phyloP scores from a whole-genome alignment of 2,797 vertebrate species.

The Staurois parvus region DNA sequence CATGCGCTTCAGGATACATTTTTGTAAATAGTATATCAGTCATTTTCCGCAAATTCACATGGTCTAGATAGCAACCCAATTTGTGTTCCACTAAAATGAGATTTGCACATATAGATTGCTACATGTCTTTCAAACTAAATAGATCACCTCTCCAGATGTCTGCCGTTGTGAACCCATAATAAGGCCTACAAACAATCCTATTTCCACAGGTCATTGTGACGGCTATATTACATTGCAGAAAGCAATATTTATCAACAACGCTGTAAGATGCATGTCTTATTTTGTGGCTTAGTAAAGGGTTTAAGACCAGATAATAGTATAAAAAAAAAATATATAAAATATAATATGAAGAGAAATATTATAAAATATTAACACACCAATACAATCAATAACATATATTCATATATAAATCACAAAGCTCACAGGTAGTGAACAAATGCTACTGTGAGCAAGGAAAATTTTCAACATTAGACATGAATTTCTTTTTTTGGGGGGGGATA shows the following conservation, averaged over 20 bases:
- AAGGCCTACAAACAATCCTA: slow-evolving; percentile 36
- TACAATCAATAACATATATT: too few species aligned
- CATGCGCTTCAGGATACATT: background rate
- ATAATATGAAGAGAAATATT: too few species aligned
- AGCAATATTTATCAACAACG: background rate
- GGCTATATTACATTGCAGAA: slow-evolving; percentile 10
- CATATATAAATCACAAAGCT: too few species aligned
- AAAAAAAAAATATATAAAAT: too few species aligned
- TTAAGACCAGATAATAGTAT: too few species aligned
- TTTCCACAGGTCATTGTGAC: slow-evolving; percentile 33
- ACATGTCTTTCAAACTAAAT: slow-evolving; percentile 31
- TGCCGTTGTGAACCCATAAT: background rate
- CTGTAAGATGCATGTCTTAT: background rate
- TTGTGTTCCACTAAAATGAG: slow-evolving; percentile 9
- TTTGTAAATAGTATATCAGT: background rate
- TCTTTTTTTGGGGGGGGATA: too few species aligned
- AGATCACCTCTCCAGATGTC: slow-evolving; percentile 41
- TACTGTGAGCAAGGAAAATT: too few species aligned
- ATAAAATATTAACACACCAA: too few species aligned
- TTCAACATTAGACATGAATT: too few species aligned
- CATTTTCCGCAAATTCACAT: slow-evolving; percentile 8
- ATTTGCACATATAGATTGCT: slow-evolving; percentile 11
- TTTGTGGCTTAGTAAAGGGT: background rate
- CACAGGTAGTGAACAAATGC: too few species aligned
- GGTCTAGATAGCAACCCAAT: background rate